phyloP scores from a whole-genome alignment of 2,888 invertebrate genomes.

The Creontiades dilutus region DNA sequence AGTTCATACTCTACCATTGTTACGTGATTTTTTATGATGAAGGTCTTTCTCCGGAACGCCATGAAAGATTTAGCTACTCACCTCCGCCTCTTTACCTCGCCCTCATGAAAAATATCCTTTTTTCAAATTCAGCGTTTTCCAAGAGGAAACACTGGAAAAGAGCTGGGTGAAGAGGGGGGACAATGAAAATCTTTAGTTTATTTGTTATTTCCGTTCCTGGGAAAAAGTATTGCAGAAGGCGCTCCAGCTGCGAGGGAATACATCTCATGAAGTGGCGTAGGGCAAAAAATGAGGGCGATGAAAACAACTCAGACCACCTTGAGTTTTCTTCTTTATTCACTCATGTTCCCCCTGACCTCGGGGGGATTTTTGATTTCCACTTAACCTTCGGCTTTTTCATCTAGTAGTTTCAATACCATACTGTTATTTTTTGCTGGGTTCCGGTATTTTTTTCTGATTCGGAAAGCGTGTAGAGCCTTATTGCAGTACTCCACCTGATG shows the following conservation, averaged over 20 bases:
- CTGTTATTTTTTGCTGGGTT: not conserved
- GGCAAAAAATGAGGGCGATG: not conserved
- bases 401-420: too few relatives aligned
- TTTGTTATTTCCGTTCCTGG: conserved; percentile 24
- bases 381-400: not conserved
- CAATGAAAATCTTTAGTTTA: conserved; percentile 19
- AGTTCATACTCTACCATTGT: not conserved
- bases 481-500: too few relatives aligned
- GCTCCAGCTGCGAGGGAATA: not conserved
- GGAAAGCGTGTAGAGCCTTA: too few relatives aligned
- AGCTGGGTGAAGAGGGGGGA: not conserved
- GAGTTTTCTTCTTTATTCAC: conserved; percentile 7
- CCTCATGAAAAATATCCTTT: not conserved
- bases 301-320: conserved; percentile 35
- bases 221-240: not conserved
- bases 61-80: conserved; percentile 22
- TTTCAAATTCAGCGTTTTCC: conserved; percentile 16
- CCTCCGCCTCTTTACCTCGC: not conserved
- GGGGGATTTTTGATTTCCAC: not conserved
- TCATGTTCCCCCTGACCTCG: not conserved
- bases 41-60: not conserved
- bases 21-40: conserved; percentile 25
- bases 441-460: not conserved
- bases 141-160: not conserved
- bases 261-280: not conserved